Evolutionary conservation across 2,888 invertebrate species (phyloP), one percentile per base, ranked within the genome.

Genomic region (Clivina fossor): DNA sequence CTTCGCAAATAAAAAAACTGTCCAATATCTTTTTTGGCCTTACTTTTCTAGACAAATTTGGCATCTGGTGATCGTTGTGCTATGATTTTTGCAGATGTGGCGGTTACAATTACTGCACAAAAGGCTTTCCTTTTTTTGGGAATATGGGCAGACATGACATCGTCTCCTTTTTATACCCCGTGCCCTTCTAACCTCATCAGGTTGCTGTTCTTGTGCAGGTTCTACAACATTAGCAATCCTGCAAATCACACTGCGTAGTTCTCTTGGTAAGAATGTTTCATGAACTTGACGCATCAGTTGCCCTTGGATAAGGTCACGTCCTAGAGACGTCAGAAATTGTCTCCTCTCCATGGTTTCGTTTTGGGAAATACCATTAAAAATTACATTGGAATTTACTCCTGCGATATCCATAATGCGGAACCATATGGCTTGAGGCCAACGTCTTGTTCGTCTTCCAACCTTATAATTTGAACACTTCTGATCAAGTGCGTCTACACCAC

Each of bases 401-500:
- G 35, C 37, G n/a, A 48, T 48, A 48, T 48, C 19, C 19, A 48
- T 16, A 30, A 37, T 37, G 15, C 35, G 15, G 24, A 13, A 37
- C 8, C 18, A 48, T 18, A 48, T 24, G 13, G 48, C 37, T 18
- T 22, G 7, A 5, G 49, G 38, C 49, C 38, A 49, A 24, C 49
- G 49, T 35, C 38, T 49, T 22, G 24, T 49, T 4, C 49, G 19
- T 7, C 49, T 19, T 9, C 32, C 24, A 24, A 37, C 28, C 13
- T 28, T 26, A n/a, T 49, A 37, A 15, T n/a, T 24, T 20, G 49
- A 35, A 49, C 22, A 13, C 37, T 49, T 49, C 26, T 49, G 22
- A 24, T 49, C 49, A 32, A 49, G 35, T 37, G 35, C 16, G 16
- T 49, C 35, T 26, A 43, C 43, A 26, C 43, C 43, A 43, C 43